Percentiles rank a stretch among this genome's conserved stretches.
Evolutionary conservation across 2,888 invertebrate genomes (phyloP).

Genomic region (Mactromeris polynyma): DNA sequence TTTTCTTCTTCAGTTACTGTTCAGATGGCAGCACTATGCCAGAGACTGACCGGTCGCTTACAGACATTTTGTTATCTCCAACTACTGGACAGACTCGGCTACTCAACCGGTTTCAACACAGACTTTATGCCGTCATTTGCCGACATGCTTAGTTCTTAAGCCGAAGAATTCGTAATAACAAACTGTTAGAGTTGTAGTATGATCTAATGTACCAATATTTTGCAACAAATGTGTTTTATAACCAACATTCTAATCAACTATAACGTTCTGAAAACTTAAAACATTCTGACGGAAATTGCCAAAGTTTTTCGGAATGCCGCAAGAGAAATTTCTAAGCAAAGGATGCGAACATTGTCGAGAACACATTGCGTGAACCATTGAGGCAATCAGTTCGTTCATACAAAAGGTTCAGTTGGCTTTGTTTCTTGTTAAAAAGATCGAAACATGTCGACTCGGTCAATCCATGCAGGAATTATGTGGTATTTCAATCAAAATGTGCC

Average conservation of each 20-base stretch:
- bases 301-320: not conserved
- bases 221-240: not conserved
- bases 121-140: not conserved
- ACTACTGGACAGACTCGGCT: not conserved
- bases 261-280: not conserved
- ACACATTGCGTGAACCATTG: too few species aligned
- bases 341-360: too few species aligned
- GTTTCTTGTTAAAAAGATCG: too few species aligned
- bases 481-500: too few species aligned
- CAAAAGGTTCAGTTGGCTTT: too few species aligned
- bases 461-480: too few species aligned
- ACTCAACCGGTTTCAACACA: not conserved
- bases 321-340: too few species aligned
- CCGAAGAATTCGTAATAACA: too few species aligned
- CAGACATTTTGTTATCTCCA: conserved; percentile 1
- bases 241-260: not conserved
- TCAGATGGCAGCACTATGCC: not conserved
- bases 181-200: not conserved
- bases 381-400: too few species aligned
- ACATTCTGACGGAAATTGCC: not conserved
- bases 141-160: not conserved
- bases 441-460: too few species aligned
- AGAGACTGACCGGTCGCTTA: not conserved
- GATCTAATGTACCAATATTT: not conserved
- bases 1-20: not conserved